A percentile compares a stretch with the other conserved stretches of the same genome.
Evolutionary conservation across 2,113 vertebrate species (phyloP).

Genomic region (Pluvialis apricaria): DNA sequence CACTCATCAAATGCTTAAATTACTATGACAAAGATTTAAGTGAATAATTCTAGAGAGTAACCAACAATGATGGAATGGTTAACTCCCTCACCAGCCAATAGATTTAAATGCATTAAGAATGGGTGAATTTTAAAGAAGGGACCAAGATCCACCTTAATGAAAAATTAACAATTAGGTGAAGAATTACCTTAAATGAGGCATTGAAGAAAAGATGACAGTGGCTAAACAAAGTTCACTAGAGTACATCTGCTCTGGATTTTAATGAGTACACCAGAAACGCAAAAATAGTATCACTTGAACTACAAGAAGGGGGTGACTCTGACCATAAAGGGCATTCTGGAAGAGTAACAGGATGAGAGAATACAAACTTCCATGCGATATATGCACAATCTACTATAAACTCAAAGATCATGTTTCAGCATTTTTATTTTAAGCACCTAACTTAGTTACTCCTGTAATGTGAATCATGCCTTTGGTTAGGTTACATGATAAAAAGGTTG

Average conservation of each 20-base stretch:
- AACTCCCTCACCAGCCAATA: not conserved
- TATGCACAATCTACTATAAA: not conserved
- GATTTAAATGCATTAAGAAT: not conserved
- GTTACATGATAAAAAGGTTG: not conserved
- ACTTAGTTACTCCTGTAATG: not conserved
- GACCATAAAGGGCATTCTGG: not conserved
- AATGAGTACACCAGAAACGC: not conserved
- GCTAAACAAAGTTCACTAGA: not conserved
- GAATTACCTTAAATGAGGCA: not conserved
- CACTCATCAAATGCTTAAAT: not conserved
- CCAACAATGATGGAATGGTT: not conserved
- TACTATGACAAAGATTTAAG: not conserved
- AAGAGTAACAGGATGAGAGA: not conserved
- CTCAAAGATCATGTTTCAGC: not conserved
- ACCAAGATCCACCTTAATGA: not conserved
- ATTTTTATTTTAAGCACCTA: not conserved
- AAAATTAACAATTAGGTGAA: not conserved
- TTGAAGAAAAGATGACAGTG: not conserved
- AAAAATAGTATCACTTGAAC: not conserved
- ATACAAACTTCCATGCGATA: not conserved
- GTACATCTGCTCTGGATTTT: not conserved
- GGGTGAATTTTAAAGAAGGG: not conserved
- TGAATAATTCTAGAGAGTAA: not conserved
- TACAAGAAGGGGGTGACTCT: not conserved
- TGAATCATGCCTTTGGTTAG: not conserved